Percentiles rank a stretch among this genome's conserved stretches.
Evolutionary conservation across 2,797 vertebrate genomes (phyloP).

Genomic region (Vespertilio murinus): DNA sequence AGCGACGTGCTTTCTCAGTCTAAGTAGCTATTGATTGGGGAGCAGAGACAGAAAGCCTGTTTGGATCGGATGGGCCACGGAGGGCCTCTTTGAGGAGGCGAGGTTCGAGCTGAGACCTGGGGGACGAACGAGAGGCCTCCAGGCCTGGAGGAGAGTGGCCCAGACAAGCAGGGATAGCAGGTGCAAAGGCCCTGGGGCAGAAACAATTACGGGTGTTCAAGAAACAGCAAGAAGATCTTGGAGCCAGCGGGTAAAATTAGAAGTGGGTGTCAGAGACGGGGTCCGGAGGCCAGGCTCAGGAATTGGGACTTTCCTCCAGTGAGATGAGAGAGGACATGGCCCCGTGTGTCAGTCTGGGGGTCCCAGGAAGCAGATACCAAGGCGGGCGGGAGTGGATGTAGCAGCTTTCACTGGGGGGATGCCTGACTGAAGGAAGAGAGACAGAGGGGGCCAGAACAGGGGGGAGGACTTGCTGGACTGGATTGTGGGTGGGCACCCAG

Average conservation of each 20-base stretch:
- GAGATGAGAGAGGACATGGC: background rate
- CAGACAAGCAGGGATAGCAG: background rate
- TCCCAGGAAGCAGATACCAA: background rate
- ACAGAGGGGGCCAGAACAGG: background rate
- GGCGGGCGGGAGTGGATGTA: background rate
- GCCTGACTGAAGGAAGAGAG: background rate
- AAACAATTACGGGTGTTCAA: background rate
- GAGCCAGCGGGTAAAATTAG: too few relatives aligned
- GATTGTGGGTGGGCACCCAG: fast-evolving
- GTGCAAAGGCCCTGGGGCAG: slow-evolving; percentile 12
- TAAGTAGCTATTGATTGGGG: background rate
- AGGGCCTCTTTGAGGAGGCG: background rate
- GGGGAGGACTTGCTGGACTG: background rate
- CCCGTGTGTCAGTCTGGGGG: fast-evolving
- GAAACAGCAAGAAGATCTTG: background rate
- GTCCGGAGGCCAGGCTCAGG: background rate
- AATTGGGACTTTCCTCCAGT: background rate
- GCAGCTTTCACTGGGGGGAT: background rate
- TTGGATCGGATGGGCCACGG: slow-evolving; percentile 20
- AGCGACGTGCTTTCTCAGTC: background rate
- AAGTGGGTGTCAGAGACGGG: background rate
- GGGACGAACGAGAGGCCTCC: background rate
- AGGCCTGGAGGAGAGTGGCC: background rate
- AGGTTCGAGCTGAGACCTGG: background rate
- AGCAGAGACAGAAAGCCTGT: slow-evolving; percentile 11